Evolutionary conservation across 2,888 invertebrate species (phyloP), one percentile per base, ranked within the genome.

Genomic region (Cephalotes varians): DNA sequence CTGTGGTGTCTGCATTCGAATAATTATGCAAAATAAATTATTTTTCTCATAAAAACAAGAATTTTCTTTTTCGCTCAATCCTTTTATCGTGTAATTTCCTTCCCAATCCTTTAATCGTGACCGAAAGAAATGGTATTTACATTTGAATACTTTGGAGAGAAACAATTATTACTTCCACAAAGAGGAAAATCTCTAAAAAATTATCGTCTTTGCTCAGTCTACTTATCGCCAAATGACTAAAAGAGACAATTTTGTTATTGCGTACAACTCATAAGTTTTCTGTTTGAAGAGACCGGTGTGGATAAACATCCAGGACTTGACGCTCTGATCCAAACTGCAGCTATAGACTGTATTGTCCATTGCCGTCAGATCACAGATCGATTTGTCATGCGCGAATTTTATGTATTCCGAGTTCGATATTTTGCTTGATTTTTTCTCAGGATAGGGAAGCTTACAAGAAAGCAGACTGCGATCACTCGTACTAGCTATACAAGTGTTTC

Each of bases 331-430:
- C 96, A 96, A 96, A 51, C 96, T 96, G 25, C 96, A 96, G 49
- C 96, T 96, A 89, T 95, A 96, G 58, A 96, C 90, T 69, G 94
- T 95, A 5, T 95, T 91, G 28, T 95, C 94, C 84, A 94, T 93
- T 28, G 95, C 94, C 5, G 96, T 95, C 40, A 96, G 92, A 87
- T 95, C 96, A 96, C 96, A 96, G 12, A 96, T 96, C 96, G 96
- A 96, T 58, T 96, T 96, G 0, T 95, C 93, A 87, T 96, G 96
- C 1, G 96, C 96, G 90, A 95, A 95, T 71, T 94, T 92, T 58
- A 93, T 93, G 51, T 84, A 73, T 21, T 82, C 82, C 1, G 86
- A 65, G 65, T 80, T 82, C n/a, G n/a, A n/a, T n/a, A n/a, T n/a
- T n/a, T n/a, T n/a, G n/a, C 12, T 79, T 80, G 10, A 65, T 72